Conservation (phyloP, 1,140 invertebrate species). For the Antheraea mylitta region DNA sequence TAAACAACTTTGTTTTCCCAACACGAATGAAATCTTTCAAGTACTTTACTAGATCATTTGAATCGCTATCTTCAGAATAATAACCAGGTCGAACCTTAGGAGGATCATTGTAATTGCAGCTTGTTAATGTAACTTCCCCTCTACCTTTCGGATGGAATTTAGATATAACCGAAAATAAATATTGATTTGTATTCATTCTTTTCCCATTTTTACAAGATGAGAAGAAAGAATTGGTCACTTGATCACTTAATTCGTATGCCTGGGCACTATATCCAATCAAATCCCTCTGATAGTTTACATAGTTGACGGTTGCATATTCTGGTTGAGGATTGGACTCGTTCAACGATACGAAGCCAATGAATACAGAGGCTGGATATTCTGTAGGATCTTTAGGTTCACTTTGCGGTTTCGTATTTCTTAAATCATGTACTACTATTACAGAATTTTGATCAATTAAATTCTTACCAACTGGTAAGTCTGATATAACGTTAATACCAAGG, state of each 20-base stretch:
- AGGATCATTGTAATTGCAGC: conserved; percentile 76
- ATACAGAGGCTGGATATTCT: neutral
- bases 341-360: conserved; percentile 6
- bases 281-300: neutral
- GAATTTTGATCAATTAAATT: conserved; percentile 79
- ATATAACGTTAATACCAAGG: conserved; percentile 47
- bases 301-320: conserved; percentile 6
- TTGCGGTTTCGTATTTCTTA: conserved; percentile 1
- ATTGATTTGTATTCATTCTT: neutral
- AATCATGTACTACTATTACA: conserved; percentile 8
- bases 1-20: conserved; percentile 7
- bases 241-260: conserved; percentile 4
- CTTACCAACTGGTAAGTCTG: conserved; percentile 80
- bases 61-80: conserved; percentile 66
- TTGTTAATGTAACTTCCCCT: conserved; percentile 73
- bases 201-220: neutral
- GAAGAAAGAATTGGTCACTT: conserved; percentile 4
- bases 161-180: neutral
- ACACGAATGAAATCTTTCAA: conserved; percentile 26
- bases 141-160: conserved; percentile 73
- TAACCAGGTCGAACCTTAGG: conserved; percentile 82
- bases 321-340: neutral
- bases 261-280: neutral
- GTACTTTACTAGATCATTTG: conserved; percentile 32
- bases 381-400: neutral